These are phyloP conservation scores for Drosophila bunnanda DNA, from an alignment of 2,888 invertebrate genomes.

Conservation along the genomic window DNA sequence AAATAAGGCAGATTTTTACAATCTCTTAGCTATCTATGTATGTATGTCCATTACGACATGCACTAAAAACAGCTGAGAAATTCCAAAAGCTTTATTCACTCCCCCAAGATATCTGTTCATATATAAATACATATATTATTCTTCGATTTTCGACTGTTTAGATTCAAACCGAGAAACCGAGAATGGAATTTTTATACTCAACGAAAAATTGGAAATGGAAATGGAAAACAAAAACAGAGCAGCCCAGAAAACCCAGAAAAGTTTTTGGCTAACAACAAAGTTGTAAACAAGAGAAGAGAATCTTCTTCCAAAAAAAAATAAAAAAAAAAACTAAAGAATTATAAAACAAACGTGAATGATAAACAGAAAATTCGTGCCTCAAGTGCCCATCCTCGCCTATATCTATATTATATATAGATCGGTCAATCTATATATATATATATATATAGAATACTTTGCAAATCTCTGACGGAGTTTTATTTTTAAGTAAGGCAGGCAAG, in stretches of 20 bases:
- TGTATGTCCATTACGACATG: conserved; percentile 21
- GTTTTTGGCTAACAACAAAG: conserved; percentile 38
- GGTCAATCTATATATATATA: background rate
- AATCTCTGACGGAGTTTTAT: conserved; percentile 30
- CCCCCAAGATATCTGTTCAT: conserved; percentile 1
- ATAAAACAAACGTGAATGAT: conserved; percentile 35
- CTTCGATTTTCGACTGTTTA: conserved; percentile 44
- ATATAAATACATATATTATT: background rate
- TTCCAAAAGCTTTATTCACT: conserved; percentile 73
- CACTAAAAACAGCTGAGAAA: conserved; percentile 50
- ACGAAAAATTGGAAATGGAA: conserved; percentile 12
- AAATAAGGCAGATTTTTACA: background rate
- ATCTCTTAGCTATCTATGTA: background rate
- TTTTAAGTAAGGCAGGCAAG: conserved; percentile 21
- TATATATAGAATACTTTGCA: conserved; percentile 6
- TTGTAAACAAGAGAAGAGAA: conserved; percentile 39
- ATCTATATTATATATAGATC: conserved; percentile 8
- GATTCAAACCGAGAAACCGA: conserved; percentile 25
- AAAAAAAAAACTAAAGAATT: conserved; percentile 1
- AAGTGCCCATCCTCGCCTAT: conserved; percentile 26
- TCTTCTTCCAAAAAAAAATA: background rate
- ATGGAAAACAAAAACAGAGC: conserved; percentile 12
- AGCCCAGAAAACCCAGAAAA: conserved; percentile 11
- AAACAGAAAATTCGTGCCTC: conserved; percentile 25
- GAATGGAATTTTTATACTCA: conserved; percentile 43